Evolutionary conservation across 2,888 invertebrate genomes (phyloP).

Genomic region (Aelia acuminata): DNA sequence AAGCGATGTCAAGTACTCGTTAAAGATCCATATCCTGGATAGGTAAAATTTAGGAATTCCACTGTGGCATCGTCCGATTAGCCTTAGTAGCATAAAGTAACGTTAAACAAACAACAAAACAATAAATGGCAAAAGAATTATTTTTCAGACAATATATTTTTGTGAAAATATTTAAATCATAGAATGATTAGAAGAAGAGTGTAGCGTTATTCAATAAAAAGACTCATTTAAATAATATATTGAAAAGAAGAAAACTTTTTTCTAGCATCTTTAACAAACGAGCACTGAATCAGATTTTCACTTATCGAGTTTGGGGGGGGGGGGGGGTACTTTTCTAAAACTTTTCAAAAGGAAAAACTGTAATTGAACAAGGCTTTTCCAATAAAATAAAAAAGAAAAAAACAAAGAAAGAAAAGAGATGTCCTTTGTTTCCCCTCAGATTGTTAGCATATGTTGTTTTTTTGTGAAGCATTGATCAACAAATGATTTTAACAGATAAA

Average conservation of each 20-base stretch:
- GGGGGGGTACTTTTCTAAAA: not conserved
- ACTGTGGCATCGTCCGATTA: no score
- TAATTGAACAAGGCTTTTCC: not conserved
- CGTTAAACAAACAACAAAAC: no score
- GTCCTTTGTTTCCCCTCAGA: not conserved
- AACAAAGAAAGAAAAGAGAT: no score
- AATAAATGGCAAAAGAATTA: no score
- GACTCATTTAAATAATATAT: not conserved
- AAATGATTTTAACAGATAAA: no score
- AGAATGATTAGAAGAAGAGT: not conserved
- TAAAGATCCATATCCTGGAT: no score
- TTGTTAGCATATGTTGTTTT: not conserved
- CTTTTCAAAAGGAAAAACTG: not conserved
- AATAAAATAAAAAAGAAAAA: not conserved
- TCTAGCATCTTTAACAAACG: not conserved
- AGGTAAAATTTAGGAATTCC: no score
- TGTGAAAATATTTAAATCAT: no score
- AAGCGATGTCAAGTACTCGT: no score
- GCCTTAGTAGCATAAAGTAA: no score
- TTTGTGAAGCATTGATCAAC: no score
- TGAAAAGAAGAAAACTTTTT: not conserved
- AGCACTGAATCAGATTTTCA: not conserved
- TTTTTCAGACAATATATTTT: no score
- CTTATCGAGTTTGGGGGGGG: constrained; percentile 5
- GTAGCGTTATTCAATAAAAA: not conserved